Base-by-base conservation (phyloP, 2,113 vertebrate species). In the Poicephalus meyeri region DNA sequence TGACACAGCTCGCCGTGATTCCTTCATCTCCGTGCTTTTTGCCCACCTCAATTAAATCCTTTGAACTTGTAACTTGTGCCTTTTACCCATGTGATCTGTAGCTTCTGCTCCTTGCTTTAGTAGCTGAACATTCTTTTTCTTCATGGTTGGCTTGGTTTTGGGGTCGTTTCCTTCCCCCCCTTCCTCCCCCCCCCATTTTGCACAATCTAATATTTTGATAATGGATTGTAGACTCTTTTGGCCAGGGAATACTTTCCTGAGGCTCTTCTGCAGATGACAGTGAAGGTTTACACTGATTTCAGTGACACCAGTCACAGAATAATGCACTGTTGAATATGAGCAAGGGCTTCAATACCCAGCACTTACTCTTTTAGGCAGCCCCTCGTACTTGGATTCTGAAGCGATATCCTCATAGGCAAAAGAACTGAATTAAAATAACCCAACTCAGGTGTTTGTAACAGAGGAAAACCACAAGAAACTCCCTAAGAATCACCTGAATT, bases 121-220 rank as follows among this genome's bases (percentile, higher is more conserved):
- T n/a, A 58, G 19, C 46, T 20, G 44, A 81, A 61, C 23, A 63
- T 39, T 61, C 33, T 23, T 33, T 25, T 89, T 60, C 63, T 47
- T 80, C 28, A 6, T n/a, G 1, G 6, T 28, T 47, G 58, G 13
- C 21, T 16, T 35, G 56, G 33, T 39, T 11, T 35, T 61, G 19
- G 17, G 0, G 7, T 39, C 11, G 3, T 9, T 0, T 29, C 44
- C 28, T 46, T 2, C 2, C 4, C 8, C 5, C 11, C 5, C 14
- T 42, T 9, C 4, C 6, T 4, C 10, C 13, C 24, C 5, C 4
- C 12, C 13, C 28, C 7, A 16, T 60, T 63, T 69, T 41, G 13
- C 25, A 82, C 18, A 70, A 73, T 44, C 53, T 44, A 80, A 5
- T 73, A 53, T 53, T 80, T 53, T 16, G 5, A 63, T 29, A 60